A percentile compares a stretch with the other conserved stretches of the same genome.
Conservation (phyloP, 2,113 vertebrate species). For the Emydocephalus ijimae region DNA sequence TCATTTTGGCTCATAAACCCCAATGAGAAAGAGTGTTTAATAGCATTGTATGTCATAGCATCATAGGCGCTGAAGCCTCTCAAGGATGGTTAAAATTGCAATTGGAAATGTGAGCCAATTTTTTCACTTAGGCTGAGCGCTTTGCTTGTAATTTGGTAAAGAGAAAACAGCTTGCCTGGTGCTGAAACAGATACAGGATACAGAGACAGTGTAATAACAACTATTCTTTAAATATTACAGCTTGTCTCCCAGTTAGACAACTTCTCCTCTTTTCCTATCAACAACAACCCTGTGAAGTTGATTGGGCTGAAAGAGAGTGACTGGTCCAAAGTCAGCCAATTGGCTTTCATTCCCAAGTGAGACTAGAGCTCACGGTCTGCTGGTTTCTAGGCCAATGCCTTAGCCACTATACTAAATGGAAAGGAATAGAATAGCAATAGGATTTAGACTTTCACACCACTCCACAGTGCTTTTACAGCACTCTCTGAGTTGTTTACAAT, state of each 20-base stretch:
- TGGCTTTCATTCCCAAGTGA: neutral
- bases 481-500: neutral
- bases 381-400: neutral
- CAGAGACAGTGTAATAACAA: neutral
- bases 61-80: neutral
- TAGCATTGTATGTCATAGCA: neutral
- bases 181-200: neutral
- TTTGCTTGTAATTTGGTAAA: slow-evolving; percentile 5
- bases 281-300: neutral
- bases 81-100: neutral
- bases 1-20: neutral
- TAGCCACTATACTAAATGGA: neutral
- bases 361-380: neutral
- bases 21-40: neutral
- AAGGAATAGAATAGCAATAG: neutral
- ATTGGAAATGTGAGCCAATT: slow-evolving; percentile 15
- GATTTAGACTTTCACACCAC: neutral
- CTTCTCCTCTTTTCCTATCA: neutral
- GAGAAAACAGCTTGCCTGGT: neutral
- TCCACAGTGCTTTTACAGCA: neutral
- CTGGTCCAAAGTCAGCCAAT: neutral
- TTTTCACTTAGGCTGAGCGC: slow-evolving; percentile 13
- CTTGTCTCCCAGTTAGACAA: neutral
- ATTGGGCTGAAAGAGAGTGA: neutral
- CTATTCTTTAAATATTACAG: neutral